Conservation (phyloP, 2,797 vertebrate species). For the Hozukius guyotensis region DNA sequence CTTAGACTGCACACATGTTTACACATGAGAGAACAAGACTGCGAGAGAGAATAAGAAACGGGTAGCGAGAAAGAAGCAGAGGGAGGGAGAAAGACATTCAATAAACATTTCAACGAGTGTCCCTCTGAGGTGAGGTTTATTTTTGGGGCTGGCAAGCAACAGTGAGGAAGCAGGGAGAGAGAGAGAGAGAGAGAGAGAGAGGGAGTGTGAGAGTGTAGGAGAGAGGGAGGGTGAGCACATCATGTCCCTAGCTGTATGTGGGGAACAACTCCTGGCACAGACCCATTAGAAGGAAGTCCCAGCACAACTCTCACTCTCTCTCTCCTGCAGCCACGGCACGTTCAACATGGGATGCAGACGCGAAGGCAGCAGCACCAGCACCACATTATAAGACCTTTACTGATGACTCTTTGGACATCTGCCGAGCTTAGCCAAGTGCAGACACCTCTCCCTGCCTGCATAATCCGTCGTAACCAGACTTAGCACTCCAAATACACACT, state of each 20-base stretch:
- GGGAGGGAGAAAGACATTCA: constrained; percentile 52
- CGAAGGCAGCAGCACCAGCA: constrained; percentile 29
- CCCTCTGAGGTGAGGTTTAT: constrained; percentile 71
- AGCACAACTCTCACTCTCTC: neutral
- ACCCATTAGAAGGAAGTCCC: constrained; percentile 67
- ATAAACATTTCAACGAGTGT: constrained; percentile 67
- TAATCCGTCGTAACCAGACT: neutral
- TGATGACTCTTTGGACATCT: constrained; percentile 37
- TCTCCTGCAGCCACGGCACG: constrained; percentile 46
- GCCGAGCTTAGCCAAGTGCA: constrained; percentile 36
- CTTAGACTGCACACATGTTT: constrained; percentile 36
- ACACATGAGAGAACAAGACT: constrained; percentile 47
- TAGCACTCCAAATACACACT: neutral
- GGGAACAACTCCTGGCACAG: constrained; percentile 63
- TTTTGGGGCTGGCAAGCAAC: constrained; percentile 75
- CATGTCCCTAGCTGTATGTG: constrained; percentile 69
- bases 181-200: neutral
- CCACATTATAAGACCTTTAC: constrained; percentile 45
- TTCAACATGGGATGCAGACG: constrained; percentile 33
- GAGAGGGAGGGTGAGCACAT: constrained; percentile 64
- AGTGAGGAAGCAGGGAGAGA: constrained; percentile 42
- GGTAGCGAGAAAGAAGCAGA: constrained; percentile 8
- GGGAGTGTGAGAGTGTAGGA: neutral
- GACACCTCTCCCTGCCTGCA: neutral
- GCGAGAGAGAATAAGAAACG: neutral